Evolutionary conservation across 2,888 invertebrate species (phyloP), one percentile per base, ranked within the genome.

Genomic region (Agonopterix arenella): DNA sequence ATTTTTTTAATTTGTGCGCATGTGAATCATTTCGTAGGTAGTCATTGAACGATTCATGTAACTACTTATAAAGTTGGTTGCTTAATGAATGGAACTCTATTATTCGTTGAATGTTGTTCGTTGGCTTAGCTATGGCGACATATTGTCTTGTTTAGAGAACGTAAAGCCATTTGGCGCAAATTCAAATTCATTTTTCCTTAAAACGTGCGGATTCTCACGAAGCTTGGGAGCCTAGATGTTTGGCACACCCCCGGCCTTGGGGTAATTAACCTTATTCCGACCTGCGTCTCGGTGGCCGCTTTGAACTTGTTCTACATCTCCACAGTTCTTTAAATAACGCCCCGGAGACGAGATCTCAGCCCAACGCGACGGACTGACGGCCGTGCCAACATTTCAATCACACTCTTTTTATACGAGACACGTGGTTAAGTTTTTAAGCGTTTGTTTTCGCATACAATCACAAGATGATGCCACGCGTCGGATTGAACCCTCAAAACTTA

Each of bases 241-340:
- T 73, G 70, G 70, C 76, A 62, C 61, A 71, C 70, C 75, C 63
- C 62, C 75, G 82, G 72, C 85, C 81, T 85, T 81, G 80, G 73
- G 74, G 79, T 83, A 81, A 82, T 85, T 83, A 82, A 82, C 83
- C 83, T 80, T 80, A 81, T 79, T 80, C 72, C 56, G 60, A 70
- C 74, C 73, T 68, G 71, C 65, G 69, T 18, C 18, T 18, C 64
- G 61, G 69, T 75, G 69, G 77, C 68, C 66, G 65, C 70, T 73
- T 71, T 85, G 85, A 85, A 86, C 88, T 85, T 85, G 88, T 76
- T 73, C 84, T 80, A 84, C 75, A 81, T 84, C 75, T 71, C 73
- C 70, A 67, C 66, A 62, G 65, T 62, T 80, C 81, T 82, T 76
- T 81, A 84, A 85, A 86, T 86, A 86, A 76, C 76, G 64, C 61